Evolutionary conservation across 2,113 vertebrate genomes (phyloP), one percentile per base, ranked within the genome.

Genomic region (Trematocara nigrifrons): DNA sequence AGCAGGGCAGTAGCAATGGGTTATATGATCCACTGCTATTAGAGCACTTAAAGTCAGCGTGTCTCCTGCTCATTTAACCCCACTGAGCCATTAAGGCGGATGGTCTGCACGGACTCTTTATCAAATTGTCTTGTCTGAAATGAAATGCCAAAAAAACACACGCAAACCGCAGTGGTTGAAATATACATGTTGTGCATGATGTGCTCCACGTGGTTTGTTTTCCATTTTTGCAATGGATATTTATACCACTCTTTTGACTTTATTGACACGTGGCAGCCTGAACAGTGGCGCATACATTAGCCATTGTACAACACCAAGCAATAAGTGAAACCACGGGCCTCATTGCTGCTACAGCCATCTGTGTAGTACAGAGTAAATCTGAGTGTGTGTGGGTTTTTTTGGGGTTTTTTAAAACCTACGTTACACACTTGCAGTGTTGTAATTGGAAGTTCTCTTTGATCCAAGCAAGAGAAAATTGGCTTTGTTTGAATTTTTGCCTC

Each of bases 21-120:
- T 91, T 91, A 83, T 91, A 87, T 91, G 90, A 94, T 93, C 87
- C 78, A 71, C 88, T 59, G 89, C 89, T 90, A 90, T 95, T 92
- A 90, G 86, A 89, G 88, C 91, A 88, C 90, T 93, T 93, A 81
- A 90, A 93, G 86, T 84, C 91, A 84, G 88, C 92, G 57, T 91
- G 86, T 79, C 83, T 89, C 76, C 85, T 64, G 10, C 51, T 89
- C 90, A 74, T 92, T 91, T 89, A 88, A 89, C 79, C 92, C 89
- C 40, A 33, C 86, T 85, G 86, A 89, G 89, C 86, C 53, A 85
- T 91, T 85, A 61, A 79, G 84, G 79, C 3, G 81, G 77, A 85
- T 80, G 80, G 64, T 31, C 66, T 53, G 69, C 80, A 9, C 9
- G 52, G 86, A 80, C 88, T 77, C 87, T 86, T 86, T 80, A 89